Percentiles rank a stretch among this genome's conserved stretches.
Evolutionary conservation across 2,888 invertebrate species (phyloP).

Genomic region (Drosophila sordidapex): DNA sequence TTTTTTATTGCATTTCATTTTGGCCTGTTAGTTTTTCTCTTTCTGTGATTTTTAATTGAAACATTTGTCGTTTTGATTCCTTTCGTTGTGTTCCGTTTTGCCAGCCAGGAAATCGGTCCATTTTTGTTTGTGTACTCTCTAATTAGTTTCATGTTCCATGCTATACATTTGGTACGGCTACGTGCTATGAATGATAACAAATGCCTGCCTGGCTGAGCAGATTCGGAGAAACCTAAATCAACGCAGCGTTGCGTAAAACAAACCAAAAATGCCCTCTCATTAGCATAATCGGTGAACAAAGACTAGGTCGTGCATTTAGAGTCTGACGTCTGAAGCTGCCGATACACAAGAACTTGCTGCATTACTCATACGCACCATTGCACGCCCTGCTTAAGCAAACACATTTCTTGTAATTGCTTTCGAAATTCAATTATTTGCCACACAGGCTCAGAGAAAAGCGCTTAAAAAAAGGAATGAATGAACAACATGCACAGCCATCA

Average conservation of each 20-base stretch:
- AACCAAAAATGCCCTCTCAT: slow-evolving; percentile 62
- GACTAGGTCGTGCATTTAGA: slow-evolving; percentile 48
- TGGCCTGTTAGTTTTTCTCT: slow-evolving; percentile 23
- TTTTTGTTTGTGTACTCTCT: slow-evolving; percentile 27
- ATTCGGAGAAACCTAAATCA: slow-evolving; percentile 27
- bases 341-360: slow-evolving; percentile 15
- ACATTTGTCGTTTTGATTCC: slow-evolving; percentile 46
- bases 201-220: slow-evolving; percentile 6
- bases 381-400: slow-evolving; percentile 62
- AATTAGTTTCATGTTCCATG: slow-evolving; percentile 64
- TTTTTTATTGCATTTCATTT: slow-evolving; percentile 5
- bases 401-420: slow-evolving; percentile 73
- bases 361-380: slow-evolving; percentile 59
- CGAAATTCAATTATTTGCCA: slow-evolving; percentile 68
- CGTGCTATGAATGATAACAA: slow-evolving; percentile 58
- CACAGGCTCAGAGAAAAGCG: slow-evolving; percentile 39
- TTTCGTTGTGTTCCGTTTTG: slow-evolving; percentile 3
- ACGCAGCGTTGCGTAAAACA: slow-evolving; percentile 46
- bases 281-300: slow-evolving; percentile 67
- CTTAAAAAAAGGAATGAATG: slow-evolving; percentile 3
- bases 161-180: slow-evolving; percentile 39
- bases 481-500: slow-evolving; percentile 17
- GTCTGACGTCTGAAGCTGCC: slow-evolving; percentile 1
- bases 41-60: slow-evolving; percentile 62
- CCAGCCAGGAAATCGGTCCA: slow-evolving; percentile 17